phyloP scores from a whole-genome alignment of 1,140 invertebrate genomes.

The Lucilia sericata region DNA sequence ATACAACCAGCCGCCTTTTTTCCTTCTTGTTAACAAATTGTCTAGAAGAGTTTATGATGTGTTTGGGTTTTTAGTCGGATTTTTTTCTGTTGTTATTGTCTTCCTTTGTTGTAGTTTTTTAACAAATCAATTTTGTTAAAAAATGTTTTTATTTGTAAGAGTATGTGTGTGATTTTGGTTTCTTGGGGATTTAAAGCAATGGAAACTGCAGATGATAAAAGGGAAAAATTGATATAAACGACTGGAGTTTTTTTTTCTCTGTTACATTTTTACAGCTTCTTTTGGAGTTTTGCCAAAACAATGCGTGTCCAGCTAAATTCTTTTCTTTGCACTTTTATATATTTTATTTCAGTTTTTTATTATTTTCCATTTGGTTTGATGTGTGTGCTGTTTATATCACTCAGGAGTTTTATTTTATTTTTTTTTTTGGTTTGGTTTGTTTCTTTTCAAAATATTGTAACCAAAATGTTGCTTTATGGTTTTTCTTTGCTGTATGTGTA shows the following conservation, averaged over 20 bases:
- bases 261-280: background rate
- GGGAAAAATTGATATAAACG: too few species aligned
- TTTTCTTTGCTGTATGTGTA: too few species aligned
- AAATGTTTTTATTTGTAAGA: constrained; percentile 14
- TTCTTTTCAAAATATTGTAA: too few species aligned
- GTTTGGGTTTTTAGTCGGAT: background rate
- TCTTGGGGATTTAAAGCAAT: background rate
- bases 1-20: background rate
- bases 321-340: background rate
- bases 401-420: too few species aligned
- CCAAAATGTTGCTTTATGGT: too few species aligned
- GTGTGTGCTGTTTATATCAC: too few species aligned
- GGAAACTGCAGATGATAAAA: background rate
- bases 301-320: constrained; percentile 10
- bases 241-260: background rate
- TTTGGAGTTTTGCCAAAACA: constrained; percentile 19
- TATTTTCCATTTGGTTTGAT: constrained; percentile 10
- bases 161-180: background rate
- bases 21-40: constrained; percentile 5
- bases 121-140: constrained; percentile 35
- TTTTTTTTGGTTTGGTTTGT: too few species aligned
- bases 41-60: constrained; percentile 23
- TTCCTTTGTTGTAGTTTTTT: background rate
- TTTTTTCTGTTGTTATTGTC: background rate
- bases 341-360: background rate